Conservation (phyloP, 2,888 invertebrate species). For the Eupeodes luniger region DNA sequence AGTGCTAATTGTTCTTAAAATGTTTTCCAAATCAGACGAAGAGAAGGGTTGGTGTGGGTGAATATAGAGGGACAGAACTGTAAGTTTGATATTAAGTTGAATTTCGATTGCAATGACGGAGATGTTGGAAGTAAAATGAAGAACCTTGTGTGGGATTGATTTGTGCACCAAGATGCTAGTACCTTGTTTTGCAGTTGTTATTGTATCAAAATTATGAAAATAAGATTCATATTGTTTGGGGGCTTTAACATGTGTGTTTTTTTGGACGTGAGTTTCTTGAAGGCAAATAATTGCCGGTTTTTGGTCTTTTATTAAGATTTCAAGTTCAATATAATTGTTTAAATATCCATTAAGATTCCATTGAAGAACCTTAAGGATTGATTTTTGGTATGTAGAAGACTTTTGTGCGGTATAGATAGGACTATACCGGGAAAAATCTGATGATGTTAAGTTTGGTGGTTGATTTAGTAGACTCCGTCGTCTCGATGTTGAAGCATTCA, state of each 20-base stretch:
- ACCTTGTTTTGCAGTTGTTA: neutral
- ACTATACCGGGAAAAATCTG: slow-evolving; percentile 6
- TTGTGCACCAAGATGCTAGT: neutral
- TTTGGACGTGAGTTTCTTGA: neutral
- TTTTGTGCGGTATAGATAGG: neutral
- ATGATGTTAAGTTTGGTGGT: neutral
- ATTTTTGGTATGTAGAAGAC: slow-evolving; percentile 8
- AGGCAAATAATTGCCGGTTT: too few species aligned
- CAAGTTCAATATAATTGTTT: too few species aligned
- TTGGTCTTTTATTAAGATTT: too few species aligned
- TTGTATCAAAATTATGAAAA: neutral
- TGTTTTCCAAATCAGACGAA: too few species aligned
- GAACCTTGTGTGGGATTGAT: neutral
- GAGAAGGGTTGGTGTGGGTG: neutral
- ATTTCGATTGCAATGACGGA: neutral
- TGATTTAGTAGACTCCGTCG: neutral
- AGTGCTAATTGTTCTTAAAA: too few species aligned
- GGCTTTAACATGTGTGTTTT: neutral
- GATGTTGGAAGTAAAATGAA: neutral
- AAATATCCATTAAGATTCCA: too few species aligned
- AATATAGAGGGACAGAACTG: neutral
- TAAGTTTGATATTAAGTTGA: neutral
- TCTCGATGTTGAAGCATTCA: neutral
- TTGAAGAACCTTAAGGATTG: neutral
- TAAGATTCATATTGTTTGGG: neutral